Evolutionary conservation across 92 coral and sea anemone genomes (phyloP).

Genomic region (Scolanthus callimorphus): DNA sequence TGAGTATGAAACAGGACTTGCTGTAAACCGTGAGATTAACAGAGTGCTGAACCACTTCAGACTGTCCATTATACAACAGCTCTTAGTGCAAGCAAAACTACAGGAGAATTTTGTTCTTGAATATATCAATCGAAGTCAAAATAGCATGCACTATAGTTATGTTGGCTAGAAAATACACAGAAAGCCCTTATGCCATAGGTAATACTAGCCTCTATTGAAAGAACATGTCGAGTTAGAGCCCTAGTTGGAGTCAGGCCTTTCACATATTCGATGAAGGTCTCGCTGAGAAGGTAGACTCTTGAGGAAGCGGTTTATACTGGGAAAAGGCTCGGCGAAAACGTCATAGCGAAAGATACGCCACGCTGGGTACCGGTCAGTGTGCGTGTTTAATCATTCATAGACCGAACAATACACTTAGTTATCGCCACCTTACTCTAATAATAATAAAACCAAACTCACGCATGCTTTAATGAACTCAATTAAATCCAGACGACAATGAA

Average conservation of each 20-base stretch:
- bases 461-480: too few relatives aligned
- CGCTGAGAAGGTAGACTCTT: too few relatives aligned
- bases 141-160: too few relatives aligned
- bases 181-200: too few relatives aligned
- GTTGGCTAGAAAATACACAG: too few relatives aligned
- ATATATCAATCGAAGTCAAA: too few relatives aligned
- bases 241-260: too few relatives aligned
- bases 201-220: too few relatives aligned
- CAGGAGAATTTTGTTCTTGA: too few relatives aligned
- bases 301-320: neutral
- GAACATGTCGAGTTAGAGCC: too few relatives aligned
- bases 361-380: neutral
- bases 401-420: neutral
- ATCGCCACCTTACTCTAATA: neutral
- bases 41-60: neutral
- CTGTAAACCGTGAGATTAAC: neutral
- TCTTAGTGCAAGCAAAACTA: neutral
- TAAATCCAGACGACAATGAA: too few relatives aligned
- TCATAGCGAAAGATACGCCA: neutral
- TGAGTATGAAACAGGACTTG: neutral
- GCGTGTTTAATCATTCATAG: slow-evolving; percentile 4
- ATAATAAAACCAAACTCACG: neutral
- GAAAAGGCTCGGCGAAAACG: neutral
- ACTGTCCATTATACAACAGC: neutral
- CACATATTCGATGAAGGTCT: too few relatives aligned